phyloP scores from a whole-genome alignment of 2,888 invertebrate genomes.

The Hydroisotoma schaefferi region DNA sequence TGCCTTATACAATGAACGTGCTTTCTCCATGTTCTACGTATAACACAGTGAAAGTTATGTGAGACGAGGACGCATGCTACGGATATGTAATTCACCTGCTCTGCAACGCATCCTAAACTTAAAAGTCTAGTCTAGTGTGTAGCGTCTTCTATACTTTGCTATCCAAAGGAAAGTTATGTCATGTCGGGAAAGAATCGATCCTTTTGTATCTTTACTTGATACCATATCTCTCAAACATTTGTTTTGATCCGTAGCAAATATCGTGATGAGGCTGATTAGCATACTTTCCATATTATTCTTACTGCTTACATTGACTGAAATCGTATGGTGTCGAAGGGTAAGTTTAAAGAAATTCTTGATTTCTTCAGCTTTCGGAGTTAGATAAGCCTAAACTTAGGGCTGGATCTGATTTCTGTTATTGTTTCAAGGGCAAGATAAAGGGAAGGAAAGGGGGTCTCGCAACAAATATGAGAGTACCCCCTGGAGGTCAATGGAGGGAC shows the following conservation, averaged over 20 bases:
- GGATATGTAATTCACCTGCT: too few species aligned
- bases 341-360: background rate
- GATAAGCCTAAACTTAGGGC: too few species aligned
- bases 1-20: too few species aligned
- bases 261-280: background rate
- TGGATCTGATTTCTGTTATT: constrained; percentile 8
- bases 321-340: background rate
- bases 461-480: constrained; percentile 56
- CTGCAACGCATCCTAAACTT: constrained; percentile 7
- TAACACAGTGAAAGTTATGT: too few species aligned
- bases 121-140: too few species aligned
- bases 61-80: too few species aligned
- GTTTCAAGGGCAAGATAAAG: too few species aligned
- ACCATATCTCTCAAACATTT: background rate
- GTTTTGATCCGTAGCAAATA: background rate
- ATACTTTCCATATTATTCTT: background rate
- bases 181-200: constrained; percentile 9
- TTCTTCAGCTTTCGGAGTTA: background rate
- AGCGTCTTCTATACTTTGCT: too few species aligned
- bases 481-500: constrained; percentile 83
- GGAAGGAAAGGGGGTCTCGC: constrained; percentile 30
- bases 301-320: background rate
- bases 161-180: constrained; percentile 3
- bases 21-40: too few species aligned
- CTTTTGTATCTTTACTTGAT: background rate